phyloP scores from a whole-genome alignment of 2,113 vertebrate species.

The Scatophagus argus region DNA sequence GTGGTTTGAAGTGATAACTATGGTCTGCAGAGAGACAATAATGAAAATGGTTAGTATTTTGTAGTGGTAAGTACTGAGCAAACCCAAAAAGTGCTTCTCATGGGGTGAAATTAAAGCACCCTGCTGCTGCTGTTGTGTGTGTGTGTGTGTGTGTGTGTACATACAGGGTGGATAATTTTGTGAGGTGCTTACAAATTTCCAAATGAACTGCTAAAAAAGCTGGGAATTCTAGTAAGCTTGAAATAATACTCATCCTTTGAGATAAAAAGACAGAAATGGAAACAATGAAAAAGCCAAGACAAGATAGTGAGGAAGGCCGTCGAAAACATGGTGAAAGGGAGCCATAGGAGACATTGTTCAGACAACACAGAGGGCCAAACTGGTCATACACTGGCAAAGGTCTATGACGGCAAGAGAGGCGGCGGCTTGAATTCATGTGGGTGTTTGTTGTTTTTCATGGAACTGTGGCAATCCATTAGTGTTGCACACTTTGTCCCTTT shows the following conservation, averaged over 20 bases:
- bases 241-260: not conserved
- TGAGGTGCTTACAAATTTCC: not conserved
- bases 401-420: not conserved
- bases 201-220: not conserved
- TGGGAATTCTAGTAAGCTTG: not conserved
- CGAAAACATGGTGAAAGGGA: not conserved
- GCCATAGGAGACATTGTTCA: no score
- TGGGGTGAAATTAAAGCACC: not conserved
- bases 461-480: not conserved
- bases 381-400: not conserved
- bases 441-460: slow-evolving; percentile 3
- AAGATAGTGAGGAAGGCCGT: not conserved
- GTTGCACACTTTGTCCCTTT: not conserved
- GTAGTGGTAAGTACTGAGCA: not conserved
- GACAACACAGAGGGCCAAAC: not conserved
- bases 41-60: not conserved
- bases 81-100: slow-evolving; percentile 1
- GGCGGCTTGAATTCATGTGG: not conserved
- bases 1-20: slow-evolving; percentile 7
- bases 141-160: not conserved
- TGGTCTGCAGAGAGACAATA: not conserved
- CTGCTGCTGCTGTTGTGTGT: not conserved
- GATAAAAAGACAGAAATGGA: not conserved
- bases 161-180: not conserved
- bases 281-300: not conserved